Evolutionary conservation across 2,888 invertebrate genomes (phyloP).

Genomic region (Trissolcus brochymenae): DNA sequence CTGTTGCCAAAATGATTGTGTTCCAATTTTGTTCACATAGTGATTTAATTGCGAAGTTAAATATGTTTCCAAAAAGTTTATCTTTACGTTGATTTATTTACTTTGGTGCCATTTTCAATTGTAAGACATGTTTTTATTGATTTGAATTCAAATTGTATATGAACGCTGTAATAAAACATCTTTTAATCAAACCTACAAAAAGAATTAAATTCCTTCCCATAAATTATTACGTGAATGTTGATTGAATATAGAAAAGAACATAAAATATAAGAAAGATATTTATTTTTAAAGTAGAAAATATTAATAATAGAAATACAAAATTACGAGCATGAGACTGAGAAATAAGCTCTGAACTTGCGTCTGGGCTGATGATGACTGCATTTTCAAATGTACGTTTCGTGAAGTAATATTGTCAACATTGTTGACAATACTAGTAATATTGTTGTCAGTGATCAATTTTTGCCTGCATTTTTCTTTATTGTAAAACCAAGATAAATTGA

Average conservation of each 20-base stretch:
- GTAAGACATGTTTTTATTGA: constrained; percentile 25
- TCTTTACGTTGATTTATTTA: constrained; percentile 1
- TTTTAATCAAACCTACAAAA: not conserved
- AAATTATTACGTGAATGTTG: not conserved
- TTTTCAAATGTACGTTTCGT: not conserved
- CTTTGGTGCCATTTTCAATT: constrained; percentile 40
- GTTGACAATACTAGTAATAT: too few relatives aligned
- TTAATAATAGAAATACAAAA: too few relatives aligned
- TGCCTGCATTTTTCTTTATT: not conserved
- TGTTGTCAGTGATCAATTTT: not conserved
- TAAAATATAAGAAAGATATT: not conserved
- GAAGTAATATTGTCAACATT: not conserved
- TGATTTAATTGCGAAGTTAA: constrained; percentile 1
- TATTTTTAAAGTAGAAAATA: too few relatives aligned
- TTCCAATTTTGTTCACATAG: too few relatives aligned
- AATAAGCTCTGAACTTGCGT: too few relatives aligned
- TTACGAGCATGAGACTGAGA: too few relatives aligned
- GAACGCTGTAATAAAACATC: constrained; percentile 33
- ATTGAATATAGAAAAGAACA: not conserved
- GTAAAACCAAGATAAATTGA: not conserved
- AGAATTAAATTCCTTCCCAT: not conserved
- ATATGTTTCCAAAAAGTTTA: not conserved
- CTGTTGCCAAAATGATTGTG: constrained; percentile 60
- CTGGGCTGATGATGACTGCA: too few relatives aligned
- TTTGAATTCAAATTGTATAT: constrained; percentile 27